A percentile compares a stretch with the other conserved stretches of the same genome.
phyloP scores from a whole-genome alignment of 2,113 vertebrate species.

The Proteles cristata region DNA sequence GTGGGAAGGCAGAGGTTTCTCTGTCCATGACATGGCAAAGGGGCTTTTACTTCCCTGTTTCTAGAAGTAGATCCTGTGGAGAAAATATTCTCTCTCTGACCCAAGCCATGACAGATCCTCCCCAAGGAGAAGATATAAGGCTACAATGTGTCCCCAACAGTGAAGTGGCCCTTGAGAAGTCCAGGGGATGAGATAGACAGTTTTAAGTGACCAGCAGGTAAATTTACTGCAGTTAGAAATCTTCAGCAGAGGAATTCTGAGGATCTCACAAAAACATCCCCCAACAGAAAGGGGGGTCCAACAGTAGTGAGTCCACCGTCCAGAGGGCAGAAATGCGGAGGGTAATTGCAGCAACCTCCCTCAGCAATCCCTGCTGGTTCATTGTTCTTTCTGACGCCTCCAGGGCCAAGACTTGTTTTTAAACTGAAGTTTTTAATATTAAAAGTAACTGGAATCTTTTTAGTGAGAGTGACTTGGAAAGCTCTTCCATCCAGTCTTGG shows the following conservation, averaged over 20 bases:
- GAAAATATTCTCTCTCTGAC: not conserved
- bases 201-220: not conserved
- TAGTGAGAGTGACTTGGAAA: not conserved
- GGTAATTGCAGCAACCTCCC: fast-evolving
- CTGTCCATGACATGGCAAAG: no score
- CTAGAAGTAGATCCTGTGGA: not conserved
- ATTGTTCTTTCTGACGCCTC: not conserved
- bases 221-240: not conserved
- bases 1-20: not conserved
- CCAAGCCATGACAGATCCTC: not conserved
- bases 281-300: not conserved
- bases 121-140: not conserved
- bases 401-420: not conserved
- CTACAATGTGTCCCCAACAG: fast-evolving
- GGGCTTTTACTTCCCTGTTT: not conserved
- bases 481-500: not conserved
- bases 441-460: constrained; percentile 20
- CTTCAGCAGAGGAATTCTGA: not conserved
- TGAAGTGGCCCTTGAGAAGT: not conserved
- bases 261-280: not conserved
- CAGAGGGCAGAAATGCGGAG: not conserved
- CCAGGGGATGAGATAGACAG: not conserved
- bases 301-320: not conserved
- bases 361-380: not conserved
- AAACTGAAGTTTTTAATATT: not conserved